Evolutionary conservation across 2,113 vertebrate genomes (phyloP).

Genomic region (Barbus barbus): DNA sequence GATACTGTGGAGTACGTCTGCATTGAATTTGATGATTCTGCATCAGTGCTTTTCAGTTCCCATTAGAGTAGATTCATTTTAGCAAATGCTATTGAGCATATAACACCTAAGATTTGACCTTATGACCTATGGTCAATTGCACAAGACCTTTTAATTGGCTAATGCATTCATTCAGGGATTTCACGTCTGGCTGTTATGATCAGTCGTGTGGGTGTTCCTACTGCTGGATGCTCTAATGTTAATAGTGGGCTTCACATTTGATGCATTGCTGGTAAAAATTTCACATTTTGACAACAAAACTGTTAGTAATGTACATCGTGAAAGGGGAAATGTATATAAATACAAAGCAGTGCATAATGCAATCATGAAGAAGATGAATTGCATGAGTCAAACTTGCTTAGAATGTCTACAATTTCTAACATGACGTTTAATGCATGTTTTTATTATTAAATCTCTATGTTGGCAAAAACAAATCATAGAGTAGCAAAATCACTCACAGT

Average conservation of each 20-base stretch:
- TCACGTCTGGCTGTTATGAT: not conserved
- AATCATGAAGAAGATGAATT: not conserved
- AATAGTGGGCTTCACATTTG: not conserved
- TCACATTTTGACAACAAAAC: not conserved
- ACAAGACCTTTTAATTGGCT: slow-evolving; percentile 15
- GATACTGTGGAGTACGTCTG: not conserved
- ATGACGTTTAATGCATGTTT: not conserved
- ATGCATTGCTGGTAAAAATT: not conserved
- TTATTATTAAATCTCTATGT: too few relatives aligned
- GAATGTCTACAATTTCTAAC: not conserved
- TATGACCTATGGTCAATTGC: not conserved
- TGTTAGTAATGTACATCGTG: not conserved
- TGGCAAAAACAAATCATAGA: too few relatives aligned
- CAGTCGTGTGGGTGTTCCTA: not conserved
- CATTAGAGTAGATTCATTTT: not conserved
- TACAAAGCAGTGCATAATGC: not conserved
- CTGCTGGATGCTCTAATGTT: not conserved
- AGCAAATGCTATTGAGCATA: not conserved
- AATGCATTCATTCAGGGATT: not conserved
- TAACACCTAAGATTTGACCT: not conserved
- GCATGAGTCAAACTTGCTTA: not conserved
- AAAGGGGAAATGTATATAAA: not conserved
- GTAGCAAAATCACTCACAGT: not conserved
- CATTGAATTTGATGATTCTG: not conserved
- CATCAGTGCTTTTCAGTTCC: not conserved